Conservation (phyloP, 2,888 invertebrate species). For the Automeris io region DNA sequence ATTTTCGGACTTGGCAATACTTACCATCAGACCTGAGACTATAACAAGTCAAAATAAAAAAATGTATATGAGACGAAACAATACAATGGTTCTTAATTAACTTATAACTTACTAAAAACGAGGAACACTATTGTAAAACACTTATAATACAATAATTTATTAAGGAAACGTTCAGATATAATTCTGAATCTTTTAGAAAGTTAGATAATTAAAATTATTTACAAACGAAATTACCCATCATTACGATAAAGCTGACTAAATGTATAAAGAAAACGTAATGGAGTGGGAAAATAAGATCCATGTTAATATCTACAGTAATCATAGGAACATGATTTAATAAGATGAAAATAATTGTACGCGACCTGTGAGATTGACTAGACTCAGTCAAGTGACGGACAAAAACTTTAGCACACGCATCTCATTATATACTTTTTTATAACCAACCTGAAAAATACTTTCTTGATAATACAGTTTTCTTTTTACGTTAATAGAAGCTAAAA, state of each 20-base stretch:
- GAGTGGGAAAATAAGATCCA: slow-evolving; percentile 27
- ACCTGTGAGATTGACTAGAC: slow-evolving; percentile 60
- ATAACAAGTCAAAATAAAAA: too few relatives aligned
- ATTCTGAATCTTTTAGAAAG: too few relatives aligned
- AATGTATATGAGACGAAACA: too few relatives aligned
- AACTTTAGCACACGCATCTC: slow-evolving; percentile 42
- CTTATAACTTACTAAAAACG: too few relatives aligned
- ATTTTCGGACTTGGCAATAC: too few relatives aligned
- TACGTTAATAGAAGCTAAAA: neutral
- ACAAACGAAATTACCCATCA: neutral
- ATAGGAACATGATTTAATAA: slow-evolving; percentile 62
- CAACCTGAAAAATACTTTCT: slow-evolving; percentile 32
- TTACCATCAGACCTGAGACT: too few relatives aligned
- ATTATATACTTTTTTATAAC: slow-evolving; percentile 39
- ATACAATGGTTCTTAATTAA: too few relatives aligned
- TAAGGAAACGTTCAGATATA: too few relatives aligned
- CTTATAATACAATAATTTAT: too few relatives aligned
- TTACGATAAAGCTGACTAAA: too few relatives aligned
- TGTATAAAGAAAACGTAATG: too few relatives aligned
- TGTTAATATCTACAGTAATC: slow-evolving; percentile 20
- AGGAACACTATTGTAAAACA: too few relatives aligned
- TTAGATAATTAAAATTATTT: neutral
- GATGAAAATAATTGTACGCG: slow-evolving; percentile 74
- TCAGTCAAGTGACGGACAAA: slow-evolving; percentile 52
- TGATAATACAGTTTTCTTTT: slow-evolving; percentile 20